These are phyloP conservation scores for Pelmatolapia mariae DNA, from an alignment of 2,113 vertebrate species.

Conservation along the genomic window DNA sequence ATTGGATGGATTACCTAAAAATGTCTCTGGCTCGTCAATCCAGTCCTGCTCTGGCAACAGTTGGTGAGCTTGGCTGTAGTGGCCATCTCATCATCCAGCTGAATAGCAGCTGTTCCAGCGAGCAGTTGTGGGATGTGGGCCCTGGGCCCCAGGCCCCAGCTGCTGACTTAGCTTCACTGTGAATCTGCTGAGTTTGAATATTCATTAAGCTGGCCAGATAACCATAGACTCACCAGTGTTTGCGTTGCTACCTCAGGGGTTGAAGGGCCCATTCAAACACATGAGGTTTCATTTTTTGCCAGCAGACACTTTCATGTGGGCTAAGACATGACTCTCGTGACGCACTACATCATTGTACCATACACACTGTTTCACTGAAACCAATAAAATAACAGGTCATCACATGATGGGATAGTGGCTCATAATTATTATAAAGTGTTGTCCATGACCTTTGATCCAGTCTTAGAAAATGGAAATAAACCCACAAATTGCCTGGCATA, in stretches of 20 bases:
- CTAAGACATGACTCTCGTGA: conserved; percentile 4
- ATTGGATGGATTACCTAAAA: not conserved
- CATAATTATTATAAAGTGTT: not conserved
- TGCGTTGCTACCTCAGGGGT: conserved; percentile 37
- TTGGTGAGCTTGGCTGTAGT: conserved; percentile 7
- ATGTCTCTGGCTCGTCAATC: not conserved
- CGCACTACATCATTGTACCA: not conserved
- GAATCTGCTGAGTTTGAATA: conserved; percentile 55
- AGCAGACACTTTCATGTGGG: conserved; percentile 8
- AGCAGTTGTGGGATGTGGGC: conserved; percentile 6
- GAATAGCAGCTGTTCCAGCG: conserved; percentile 5
- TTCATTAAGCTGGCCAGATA: conserved; percentile 53
- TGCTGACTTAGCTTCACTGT: conserved; percentile 57
- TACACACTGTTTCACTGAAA: not conserved
- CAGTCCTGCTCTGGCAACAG: conserved; percentile 28
- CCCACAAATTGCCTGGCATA: not conserved
- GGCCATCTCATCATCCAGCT: conserved; percentile 1
- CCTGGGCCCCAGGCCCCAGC: conserved; percentile 45
- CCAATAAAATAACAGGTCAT: not conserved
- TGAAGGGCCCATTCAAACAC: conserved; percentile 22
- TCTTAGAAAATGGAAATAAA: not conserved
- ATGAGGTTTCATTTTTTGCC: conserved; percentile 14
- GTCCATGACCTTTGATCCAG: not conserved
- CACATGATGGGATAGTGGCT: not conserved
- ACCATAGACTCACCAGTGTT: conserved; percentile 38